Evolutionary conservation across 2,113 vertebrate species (phyloP).

Genomic region (Tupaia tana): DNA sequence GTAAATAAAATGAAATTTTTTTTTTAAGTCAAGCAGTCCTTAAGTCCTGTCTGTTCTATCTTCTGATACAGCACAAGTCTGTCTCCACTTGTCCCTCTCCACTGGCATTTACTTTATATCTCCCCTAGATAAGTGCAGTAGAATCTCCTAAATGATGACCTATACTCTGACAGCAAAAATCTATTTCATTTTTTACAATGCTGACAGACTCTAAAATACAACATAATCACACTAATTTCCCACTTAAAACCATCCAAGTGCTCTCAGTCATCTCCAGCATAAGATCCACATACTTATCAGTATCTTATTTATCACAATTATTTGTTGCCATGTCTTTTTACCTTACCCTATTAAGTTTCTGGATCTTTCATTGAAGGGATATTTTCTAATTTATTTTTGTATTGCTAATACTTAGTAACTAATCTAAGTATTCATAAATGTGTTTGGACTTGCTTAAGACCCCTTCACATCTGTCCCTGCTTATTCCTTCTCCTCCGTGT

Average conservation of each 20-base stretch:
- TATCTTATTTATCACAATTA: not conserved
- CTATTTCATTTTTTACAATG: not conserved
- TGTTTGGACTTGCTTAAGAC: not conserved
- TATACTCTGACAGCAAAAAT: not conserved
- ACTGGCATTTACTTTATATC: not conserved
- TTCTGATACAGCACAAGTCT: not conserved
- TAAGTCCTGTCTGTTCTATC: not conserved
- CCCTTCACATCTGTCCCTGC: not conserved
- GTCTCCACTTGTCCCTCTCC: not conserved
- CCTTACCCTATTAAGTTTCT: not conserved
- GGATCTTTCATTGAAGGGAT: not conserved
- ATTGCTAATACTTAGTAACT: not conserved
- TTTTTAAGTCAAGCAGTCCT: not conserved
- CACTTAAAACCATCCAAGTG: not conserved
- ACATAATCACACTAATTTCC: not conserved
- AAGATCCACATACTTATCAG: conserved; percentile 23
- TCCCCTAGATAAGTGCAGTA: not conserved
- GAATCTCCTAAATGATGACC: not conserved
- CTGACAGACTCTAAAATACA: not conserved
- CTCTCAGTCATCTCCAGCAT: not conserved
- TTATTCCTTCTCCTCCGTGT: not conserved
- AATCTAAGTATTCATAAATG: not conserved
- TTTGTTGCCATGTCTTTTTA: not conserved
- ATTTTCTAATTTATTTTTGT: conserved; percentile 20
- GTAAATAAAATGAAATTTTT: too few species aligned